Base-by-base conservation (phyloP, 1,140 invertebrate species). In the Listronotus oregonensis region DNA sequence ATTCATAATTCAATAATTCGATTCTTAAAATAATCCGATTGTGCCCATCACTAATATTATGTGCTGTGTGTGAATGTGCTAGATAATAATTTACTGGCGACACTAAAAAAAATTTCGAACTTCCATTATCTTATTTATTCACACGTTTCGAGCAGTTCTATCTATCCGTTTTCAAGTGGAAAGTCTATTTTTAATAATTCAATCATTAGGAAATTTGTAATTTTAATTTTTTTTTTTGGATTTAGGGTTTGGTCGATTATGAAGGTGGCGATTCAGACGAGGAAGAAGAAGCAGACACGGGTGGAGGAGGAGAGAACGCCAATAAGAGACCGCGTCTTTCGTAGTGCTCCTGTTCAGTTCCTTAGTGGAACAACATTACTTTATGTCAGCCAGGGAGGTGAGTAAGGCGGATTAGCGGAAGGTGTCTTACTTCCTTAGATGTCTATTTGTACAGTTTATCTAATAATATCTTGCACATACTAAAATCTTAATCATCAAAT, bases 241-340 rank as follows among this genome's bases (percentile, higher is more conserved):
- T 34, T 3, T 52, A 95, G 93, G 93, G 93, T 71, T 85, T 98
- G 67, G 95, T 97, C 21, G 95, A 97, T 78, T 98, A 97, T 79
- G 95, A 97, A 76, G 95, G 93, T 59, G 95, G 97, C 0, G 94
- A 96, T 72, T 95, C 96, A 71, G 95, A 97, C 69, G 94, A 96
- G 55, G 91, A 94, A 62, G 90, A 93, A 44, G 87, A 87, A 27
- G 85, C 87, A 18, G 80, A 77, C 31, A 39, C 43, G 8, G 64
- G 64, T 34, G 58, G 65, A 7, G 54, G 54, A 15, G 43, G 31
- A 5, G 70, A 68, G n/a, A 83, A 85, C 59, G 79, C 82, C 27
- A 79, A 82, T 59, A 87, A 88, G 75, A 80, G 86, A 71, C 82
- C 85, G 69, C 80, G 86, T 71, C 80, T 87, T 50, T 84, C 84